A percentile compares a stretch with the other conserved stretches of the same genome.
Evolutionary conservation across 2,113 vertebrate genomes (phyloP).

Genomic region (Solea solea): DNA sequence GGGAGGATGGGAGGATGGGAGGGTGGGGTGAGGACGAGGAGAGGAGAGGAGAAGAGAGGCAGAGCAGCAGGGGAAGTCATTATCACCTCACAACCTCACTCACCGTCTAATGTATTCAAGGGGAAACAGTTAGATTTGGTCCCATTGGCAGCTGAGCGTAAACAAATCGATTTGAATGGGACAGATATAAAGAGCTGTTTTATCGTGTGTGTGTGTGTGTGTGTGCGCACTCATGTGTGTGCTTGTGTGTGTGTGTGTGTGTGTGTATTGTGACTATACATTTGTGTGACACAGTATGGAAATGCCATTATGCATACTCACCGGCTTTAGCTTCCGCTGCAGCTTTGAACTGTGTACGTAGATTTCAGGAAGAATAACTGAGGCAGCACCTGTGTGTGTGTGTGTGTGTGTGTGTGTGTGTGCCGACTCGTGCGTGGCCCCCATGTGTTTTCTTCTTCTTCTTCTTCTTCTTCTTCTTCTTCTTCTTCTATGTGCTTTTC

Average conservation of each 20-base stretch:
- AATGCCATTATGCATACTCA: conserved; percentile 71
- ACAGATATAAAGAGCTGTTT: conserved; percentile 71
- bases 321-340: conserved; percentile 57
- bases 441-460: conserved; percentile 27
- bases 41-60: conserved; percentile 46
- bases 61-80: conserved; percentile 78
- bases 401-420: conserved; percentile 5
- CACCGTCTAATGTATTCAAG: conserved; percentile 75
- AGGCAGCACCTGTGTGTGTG: conserved; percentile 31
- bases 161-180: conserved; percentile 76
- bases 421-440: conserved; percentile 3
- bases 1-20: not conserved
- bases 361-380: conserved; percentile 58
- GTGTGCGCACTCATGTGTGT: conserved; percentile 20
- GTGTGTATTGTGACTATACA: conserved; percentile 56
- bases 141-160: conserved; percentile 73
- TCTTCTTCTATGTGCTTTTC: conserved; percentile 25
- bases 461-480: no score
- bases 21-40: conserved; percentile 11
- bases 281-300: conserved; percentile 69
- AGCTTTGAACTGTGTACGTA: conserved; percentile 54
- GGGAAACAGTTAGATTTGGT: conserved; percentile 75
- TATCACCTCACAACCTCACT: conserved; percentile 78
- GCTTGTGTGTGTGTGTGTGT: conserved; percentile 34
- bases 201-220: conserved; percentile 36